phyloP scores from a whole-genome alignment of 2,888 invertebrate genomes.

The Sphecodes monilicornis region DNA sequence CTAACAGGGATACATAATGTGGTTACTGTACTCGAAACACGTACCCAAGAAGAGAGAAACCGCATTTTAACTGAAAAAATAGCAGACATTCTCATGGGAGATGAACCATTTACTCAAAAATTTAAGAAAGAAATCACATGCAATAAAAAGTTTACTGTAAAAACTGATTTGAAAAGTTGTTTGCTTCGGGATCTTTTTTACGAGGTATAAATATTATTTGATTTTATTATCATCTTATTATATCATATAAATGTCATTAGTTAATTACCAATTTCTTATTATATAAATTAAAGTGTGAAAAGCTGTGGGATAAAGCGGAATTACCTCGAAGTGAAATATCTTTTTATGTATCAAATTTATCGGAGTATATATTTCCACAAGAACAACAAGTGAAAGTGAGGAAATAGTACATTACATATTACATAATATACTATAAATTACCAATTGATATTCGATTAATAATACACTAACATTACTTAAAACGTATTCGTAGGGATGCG shows the following conservation, averaged over 20 bases:
- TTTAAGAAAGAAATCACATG: slow-evolving; percentile 7
- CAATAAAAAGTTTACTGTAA: slow-evolving; percentile 27
- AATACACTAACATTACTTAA: slow-evolving; percentile 4
- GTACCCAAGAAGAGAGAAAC: slow-evolving; percentile 82
- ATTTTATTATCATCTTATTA: slow-evolving; percentile 22
- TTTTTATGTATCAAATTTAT: slow-evolving; percentile 77
- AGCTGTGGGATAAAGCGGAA: slow-evolving; percentile 78
- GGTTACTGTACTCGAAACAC: slow-evolving; percentile 80
- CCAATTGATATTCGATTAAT: neutral
- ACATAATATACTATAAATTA: slow-evolving; percentile 12
- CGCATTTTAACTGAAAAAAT: slow-evolving; percentile 84
- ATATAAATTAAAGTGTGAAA: slow-evolving; percentile 40
- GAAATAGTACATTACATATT: slow-evolving; percentile 23
- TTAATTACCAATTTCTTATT: slow-evolving; percentile 9
- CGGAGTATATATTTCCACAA: slow-evolving; percentile 55
- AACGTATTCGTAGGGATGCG: slow-evolving; percentile 39
- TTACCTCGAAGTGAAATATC: slow-evolving; percentile 63
- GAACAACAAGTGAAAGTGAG: slow-evolving; percentile 28
- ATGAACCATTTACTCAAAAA: slow-evolving; percentile 78
- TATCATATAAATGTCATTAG: slow-evolving; percentile 1
- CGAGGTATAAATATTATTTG: slow-evolving; percentile 67
- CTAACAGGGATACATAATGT: slow-evolving; percentile 22
- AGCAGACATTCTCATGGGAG: slow-evolving; percentile 83
- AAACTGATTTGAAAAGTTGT: slow-evolving; percentile 67
- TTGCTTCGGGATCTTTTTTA: slow-evolving; percentile 71